phyloP scores from a whole-genome alignment of 2,113 vertebrate genomes.

The Microcebus murinus region DNA sequence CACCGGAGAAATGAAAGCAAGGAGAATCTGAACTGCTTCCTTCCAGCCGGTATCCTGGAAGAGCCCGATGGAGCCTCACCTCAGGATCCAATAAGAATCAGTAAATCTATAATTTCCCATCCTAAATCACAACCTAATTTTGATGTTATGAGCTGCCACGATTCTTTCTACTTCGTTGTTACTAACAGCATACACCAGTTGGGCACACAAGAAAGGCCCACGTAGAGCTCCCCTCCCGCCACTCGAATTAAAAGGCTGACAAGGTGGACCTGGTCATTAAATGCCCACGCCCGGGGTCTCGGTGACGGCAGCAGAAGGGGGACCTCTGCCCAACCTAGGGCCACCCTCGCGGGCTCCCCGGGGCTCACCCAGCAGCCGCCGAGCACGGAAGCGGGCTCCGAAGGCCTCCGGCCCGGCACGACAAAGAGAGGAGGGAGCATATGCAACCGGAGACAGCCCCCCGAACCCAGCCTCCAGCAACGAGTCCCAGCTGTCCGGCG shows the following conservation, averaged over 20 bases:
- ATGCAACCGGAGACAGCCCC: fast-evolving
- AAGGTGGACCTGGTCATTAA: neutral
- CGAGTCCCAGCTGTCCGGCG: fast-evolving
- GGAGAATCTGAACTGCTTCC: neutral
- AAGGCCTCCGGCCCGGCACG: neutral
- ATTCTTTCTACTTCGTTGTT: neutral
- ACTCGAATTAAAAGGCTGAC: neutral
- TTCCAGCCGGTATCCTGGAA: neutral
- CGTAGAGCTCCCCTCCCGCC: neutral
- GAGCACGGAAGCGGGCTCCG: neutral
- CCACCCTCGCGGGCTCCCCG: neutral
- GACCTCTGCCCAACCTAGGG: fast-evolving
- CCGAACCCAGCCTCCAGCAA: fast-evolving
- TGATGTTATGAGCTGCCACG: neutral
- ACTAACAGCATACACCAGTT: neutral
- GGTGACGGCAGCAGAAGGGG: neutral
- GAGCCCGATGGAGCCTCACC: neutral
- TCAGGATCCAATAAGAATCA: neutral
- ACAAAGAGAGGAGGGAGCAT: neutral
- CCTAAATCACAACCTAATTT: neutral
- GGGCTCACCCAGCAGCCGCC: neutral
- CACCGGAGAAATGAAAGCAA: neutral
- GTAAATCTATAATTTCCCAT: neutral
- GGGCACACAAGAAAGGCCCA: neutral
- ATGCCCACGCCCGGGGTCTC: neutral